Evolutionary conservation across 2,888 invertebrate genomes (phyloP), one percentile per base, ranked within the genome.

Genomic region (Xylophagus ater): DNA sequence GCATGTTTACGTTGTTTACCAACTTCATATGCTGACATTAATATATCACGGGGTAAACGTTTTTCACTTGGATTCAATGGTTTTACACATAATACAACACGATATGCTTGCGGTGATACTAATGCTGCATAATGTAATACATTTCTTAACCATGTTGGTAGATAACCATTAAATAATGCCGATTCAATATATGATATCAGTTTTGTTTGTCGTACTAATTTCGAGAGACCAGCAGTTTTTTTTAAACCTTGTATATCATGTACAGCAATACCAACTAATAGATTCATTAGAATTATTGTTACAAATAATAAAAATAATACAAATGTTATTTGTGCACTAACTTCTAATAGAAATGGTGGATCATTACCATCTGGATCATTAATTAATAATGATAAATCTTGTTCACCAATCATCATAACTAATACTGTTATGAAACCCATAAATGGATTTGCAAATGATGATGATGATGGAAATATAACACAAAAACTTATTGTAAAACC

Each of bases 351-450:
- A 47, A 83, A 78, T 1, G 81, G 81, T 1, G 80, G 80, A 65
- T 80, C 80, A 52, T 80, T 78, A 4, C 79, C 81, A 52, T 79
- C 78, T n/a, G 76, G 75, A 54, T 82, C 80, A 51, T 81, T 80
- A 33, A 84, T 72, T 32, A 84, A 60, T 39, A 84, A 68, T 55
- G 83, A 82, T 44, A 87, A 69, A 57, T 82, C 83, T 50, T 86
- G 66, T 59, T 87, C 87, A 1, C 87, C 87, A 6, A 85, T 86
- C 86, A 87, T 87, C 86, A 87, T 87, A 1, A 85, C 86, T 42
- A 87, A 60, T 4, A 87, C 84, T 2, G 86, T 83, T 42, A 87
- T 84, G 45, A 87, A 75, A 7, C 85, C 85, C 64, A 84, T 83
- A 49, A 86, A 81, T 0, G 86, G 86, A 62, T 85, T 84, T 9